Evolutionary conservation across 2,113 vertebrate species (phyloP), one percentile per base, ranked within the genome.

Genomic region (Lontra canadensis): DNA sequence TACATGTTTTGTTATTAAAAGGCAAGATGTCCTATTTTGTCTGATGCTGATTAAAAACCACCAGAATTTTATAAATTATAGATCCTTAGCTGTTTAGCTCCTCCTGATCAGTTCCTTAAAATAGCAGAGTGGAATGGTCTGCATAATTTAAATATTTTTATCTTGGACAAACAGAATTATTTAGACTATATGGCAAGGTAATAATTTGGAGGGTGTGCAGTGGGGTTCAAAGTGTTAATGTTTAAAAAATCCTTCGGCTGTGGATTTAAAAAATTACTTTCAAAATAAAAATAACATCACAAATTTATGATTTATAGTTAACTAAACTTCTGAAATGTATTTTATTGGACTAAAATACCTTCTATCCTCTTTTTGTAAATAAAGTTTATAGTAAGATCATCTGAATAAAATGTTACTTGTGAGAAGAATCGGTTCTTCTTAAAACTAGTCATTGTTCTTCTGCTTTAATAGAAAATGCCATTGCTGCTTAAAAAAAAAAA

Each of bases 1-100:
- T 93, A 65, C 25, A 88, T 36, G 20, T 31, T 94, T 95, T 96
- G 2, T 71, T 96, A 86, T 78, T 93, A 59, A 81, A 97, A 95
- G 61, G 67, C 18, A 84, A 92, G 61, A 67, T 76, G 18, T 6
- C 18, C 4, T 87, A 31, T 80, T 95, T 97, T 20, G 29, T 95
- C 95, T 20, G 29, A 31, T 94, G 15, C 25, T 67, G 21, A 82
- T 92, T 89, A 92, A 89, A 93, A 97, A 31, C 1, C 57, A 65
- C 25, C 18, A 90, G 14, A 59, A 90, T 82, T 90, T 93, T 84
- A 61, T 6, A 83, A 81, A 85, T 65, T 95, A 34, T 42, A 78
- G 47, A 47, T 8, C 57, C 11, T 95, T 3, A 36, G 6, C 15
- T 88, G 29, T 6, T 71, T 44, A 44, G 52, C 20, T 49, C 20